A percentile compares a stretch with the other conserved stretches of the same genome.
These are phyloP conservation scores for Actenoides hombroni DNA, from an alignment of 2,113 vertebrate species.

Conservation along the genomic window DNA sequence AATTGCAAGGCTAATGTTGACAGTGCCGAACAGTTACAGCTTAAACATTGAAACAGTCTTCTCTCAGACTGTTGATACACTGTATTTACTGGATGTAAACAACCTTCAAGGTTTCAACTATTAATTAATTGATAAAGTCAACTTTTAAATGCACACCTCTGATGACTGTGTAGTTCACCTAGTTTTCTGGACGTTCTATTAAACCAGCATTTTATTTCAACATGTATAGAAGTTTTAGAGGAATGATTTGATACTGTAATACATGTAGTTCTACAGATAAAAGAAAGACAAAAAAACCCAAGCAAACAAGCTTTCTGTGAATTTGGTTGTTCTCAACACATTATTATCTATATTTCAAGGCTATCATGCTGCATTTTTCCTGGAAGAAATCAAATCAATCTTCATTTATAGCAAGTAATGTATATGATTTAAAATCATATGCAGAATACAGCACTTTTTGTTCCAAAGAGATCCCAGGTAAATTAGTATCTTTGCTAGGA, in stretches of 20 bases:
- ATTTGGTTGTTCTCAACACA: background rate
- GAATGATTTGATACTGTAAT: background rate
- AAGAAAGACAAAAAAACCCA: background rate
- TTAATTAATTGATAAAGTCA: background rate
- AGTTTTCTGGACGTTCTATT: background rate
- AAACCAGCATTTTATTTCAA: background rate
- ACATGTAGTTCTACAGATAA: background rate
- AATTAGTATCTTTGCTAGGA: background rate
- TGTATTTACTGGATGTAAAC: background rate
- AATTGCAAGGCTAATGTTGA: background rate
- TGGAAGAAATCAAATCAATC: background rate
- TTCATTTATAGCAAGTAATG: background rate
- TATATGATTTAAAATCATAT: background rate
- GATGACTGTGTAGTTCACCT: background rate
- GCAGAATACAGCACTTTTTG: background rate
- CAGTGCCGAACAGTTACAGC: background rate
- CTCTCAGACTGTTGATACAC: background rate
- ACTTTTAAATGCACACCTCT: background rate
- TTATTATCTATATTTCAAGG: background rate
- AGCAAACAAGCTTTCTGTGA: fast-evolving
- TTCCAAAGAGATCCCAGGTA: background rate
- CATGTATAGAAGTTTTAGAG: background rate
- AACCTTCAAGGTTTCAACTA: background rate
- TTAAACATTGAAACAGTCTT: background rate
- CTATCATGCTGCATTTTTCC: background rate